Conservation (phyloP, 2,797 vertebrate genomes). For the Cygnus olor region DNA sequence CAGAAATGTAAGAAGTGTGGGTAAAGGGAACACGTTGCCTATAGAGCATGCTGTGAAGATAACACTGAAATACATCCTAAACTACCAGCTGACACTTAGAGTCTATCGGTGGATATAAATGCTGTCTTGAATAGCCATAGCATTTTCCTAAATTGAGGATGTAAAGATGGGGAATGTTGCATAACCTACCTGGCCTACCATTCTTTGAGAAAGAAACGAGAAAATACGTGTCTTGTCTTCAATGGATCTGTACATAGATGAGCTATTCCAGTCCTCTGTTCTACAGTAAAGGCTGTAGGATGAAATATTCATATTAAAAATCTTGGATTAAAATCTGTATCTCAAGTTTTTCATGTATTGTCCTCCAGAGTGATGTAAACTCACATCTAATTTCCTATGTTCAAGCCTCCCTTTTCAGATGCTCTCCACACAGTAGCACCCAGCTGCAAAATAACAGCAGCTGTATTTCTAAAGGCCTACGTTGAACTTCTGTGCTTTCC, state of each 20-base stretch:
- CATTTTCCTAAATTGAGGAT: slow-evolving; percentile 1
- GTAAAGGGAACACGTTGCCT: background rate
- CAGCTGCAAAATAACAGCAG: slow-evolving; percentile 52
- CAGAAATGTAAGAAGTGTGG: background rate
- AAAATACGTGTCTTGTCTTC: background rate
- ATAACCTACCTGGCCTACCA: background rate
- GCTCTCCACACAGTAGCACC: slow-evolving; percentile 1
- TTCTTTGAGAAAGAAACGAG: background rate
- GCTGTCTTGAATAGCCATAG: background rate
- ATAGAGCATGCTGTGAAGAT: slow-evolving; percentile 16
- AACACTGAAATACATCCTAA: slow-evolving; percentile 37
- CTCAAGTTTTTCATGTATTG: background rate
- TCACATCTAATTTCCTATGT: background rate
- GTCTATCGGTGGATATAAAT: slow-evolving; percentile 5
- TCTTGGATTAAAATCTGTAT: slow-evolving; percentile 11
- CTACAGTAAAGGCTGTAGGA: background rate
- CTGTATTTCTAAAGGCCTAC: background rate
- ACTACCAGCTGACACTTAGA: background rate
- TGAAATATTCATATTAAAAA: slow-evolving; percentile 19
- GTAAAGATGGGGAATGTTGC: background rate
- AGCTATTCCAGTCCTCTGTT: background rate
- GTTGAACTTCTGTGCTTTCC: slow-evolving; percentile 26
- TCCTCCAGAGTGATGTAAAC: slow-evolving; percentile 20
- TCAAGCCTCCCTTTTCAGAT: background rate
- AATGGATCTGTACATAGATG: background rate